Base-by-base conservation (phyloP, 2,113 vertebrate species). In the Micromys minutus region DNA sequence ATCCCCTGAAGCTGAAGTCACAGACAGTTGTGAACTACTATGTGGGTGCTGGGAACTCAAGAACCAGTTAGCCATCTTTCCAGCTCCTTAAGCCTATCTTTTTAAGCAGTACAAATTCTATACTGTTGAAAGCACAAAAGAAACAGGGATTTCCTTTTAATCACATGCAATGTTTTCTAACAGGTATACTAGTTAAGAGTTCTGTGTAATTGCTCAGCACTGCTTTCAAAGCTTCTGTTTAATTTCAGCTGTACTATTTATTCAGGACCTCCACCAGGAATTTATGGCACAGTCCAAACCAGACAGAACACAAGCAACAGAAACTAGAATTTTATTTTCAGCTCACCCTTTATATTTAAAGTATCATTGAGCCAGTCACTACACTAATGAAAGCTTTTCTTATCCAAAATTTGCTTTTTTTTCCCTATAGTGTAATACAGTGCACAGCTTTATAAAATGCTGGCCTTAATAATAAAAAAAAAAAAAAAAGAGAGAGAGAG, bases 221-320 rank as follows among this genome's bases (percentile, higher is more conserved):
- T 22, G 9, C 24, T 72, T 94, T 89, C 91, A 72, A 17, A 90
- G 11, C 34, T 22, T 36, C 57, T 22, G 79, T 6, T 42, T 47
- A 91, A 36, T 93, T 97, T 57, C 34, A 92, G 87, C 21, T 95
- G 90, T 76, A 94, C 79, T 95, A 84, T 67, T 88, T 95, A 84
- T 67, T 86, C 57, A 72, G n/a, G 89, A 31, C 4, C 45, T 93
- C 94, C 89, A 92, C 79, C 2, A 97, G 45, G 94, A 90, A 71
- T n/a, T 91, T 31, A 84, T 96, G 13, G 50, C n/a, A 96, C 4
- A 92, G 45, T 5, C 67, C 74, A 94, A 86, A 67, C 17, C 87
- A 80, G 45, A 84, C 12, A 88, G 81, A 59, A 52, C 22, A 71
- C 24, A 79, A 57, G 29, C 24, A 52, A 22, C 47, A 77, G 34